Conservation (phyloP, 2,113 vertebrate genomes). For the Crypturellus undulatus region DNA sequence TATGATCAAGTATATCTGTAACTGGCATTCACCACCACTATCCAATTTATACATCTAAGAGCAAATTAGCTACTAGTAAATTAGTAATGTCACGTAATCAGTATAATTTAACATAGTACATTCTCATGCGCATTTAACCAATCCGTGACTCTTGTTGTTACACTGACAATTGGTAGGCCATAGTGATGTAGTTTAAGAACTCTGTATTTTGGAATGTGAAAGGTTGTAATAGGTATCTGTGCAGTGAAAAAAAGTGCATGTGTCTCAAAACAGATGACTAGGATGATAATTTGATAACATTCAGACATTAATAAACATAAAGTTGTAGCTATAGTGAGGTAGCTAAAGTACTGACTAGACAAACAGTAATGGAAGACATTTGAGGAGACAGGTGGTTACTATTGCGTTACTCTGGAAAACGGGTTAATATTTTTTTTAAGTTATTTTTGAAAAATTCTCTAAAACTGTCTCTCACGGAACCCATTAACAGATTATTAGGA, state of each 20-base stretch:
- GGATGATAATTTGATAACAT: neutral
- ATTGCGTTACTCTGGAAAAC: neutral
- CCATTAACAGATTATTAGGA: neutral
- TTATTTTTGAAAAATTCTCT: neutral
- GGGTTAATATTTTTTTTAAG: neutral
- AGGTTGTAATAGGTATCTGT: neutral
- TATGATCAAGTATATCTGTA: rapidly evolving
- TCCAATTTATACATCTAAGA: neutral
- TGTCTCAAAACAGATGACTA: neutral
- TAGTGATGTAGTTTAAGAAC: neutral
- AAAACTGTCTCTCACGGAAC: neutral
- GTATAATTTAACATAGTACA: neutral
- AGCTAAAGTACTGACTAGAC: neutral
- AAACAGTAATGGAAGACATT: neutral
- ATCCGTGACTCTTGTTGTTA: neutral
- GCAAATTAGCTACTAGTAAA: neutral
- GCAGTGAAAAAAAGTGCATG: rapidly evolving
- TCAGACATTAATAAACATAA: neutral
- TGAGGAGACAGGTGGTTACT: neutral
- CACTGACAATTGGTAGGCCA: neutral
- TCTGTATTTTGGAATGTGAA: neutral
- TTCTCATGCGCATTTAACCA: neutral
- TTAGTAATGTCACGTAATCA: neutral
- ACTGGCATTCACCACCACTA: neutral
- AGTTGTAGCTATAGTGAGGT: neutral